Base-by-base conservation (phyloP, 2,113 vertebrate genomes). In the Brevimyrus niger region DNA sequence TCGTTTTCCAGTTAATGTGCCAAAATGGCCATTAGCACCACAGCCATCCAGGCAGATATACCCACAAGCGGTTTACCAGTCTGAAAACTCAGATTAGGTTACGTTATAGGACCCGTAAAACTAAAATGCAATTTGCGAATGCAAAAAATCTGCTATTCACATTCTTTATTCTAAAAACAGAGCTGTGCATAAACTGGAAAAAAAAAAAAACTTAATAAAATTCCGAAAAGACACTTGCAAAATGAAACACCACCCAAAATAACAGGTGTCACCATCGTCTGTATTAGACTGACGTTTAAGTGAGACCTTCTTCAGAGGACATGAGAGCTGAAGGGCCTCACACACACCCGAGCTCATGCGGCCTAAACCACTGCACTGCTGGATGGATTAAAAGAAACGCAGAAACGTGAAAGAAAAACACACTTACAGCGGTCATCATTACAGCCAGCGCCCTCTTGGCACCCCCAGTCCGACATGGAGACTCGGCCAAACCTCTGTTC, bases 1-100 rank as follows among this genome's bases (percentile, higher is more conserved):
- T 47, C 88, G 1, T 42, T n/a, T 89, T 83, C 53, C 35, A 44
- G 48, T 47, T 83, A 82, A 82, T 80, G 88, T 55, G 35, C 35
- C 88, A 83, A 38, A 89, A 89, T 55, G 69, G 50, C 69, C 48
- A 83, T 89, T 89, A 73, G 19, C 35, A 31, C 50, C 73, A 23
- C 42, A 82, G 27, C 46, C 48, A 80, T 73, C 35, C 44, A 17
- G 44, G 61, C 61, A 88, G 44, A 76, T 9, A 47, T 6, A 46
- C 5, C 6, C 46, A 31, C 76, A 35, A 83, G 31, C 23, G n/a
- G 27, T 89, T 53, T 31, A 53, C 23, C 48, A 42, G 6, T 15
- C 87, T 80, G 50, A 31, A 50, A 82, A 53, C 7, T 82, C 13
- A 42, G 82, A 44, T 46, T 15, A 44, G 21, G 53, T 50, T 47